These are phyloP conservation scores for Pangasius larnaudii DNA, from an alignment of 2,797 vertebrate species.

Conservation along the genomic window DNA sequence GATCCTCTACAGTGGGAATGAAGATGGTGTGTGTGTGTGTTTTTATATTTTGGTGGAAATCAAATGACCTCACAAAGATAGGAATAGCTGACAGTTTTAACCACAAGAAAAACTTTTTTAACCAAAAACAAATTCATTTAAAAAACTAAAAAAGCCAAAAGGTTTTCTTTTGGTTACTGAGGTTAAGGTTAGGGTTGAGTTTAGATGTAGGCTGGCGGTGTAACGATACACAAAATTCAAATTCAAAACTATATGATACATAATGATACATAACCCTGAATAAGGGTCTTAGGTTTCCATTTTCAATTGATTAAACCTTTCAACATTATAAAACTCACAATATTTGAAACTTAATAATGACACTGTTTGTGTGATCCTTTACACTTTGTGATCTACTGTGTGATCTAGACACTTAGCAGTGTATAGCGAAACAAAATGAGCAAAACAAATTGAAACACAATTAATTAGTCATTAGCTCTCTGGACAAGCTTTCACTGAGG, in stretches of 20 bases:
- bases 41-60: background rate
- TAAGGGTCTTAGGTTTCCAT: background rate
- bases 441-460: background rate
- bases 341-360: background rate
- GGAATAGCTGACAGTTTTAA: background rate
- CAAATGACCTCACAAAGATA: background rate
- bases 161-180: background rate
- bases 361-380: background rate
- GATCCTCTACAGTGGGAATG: background rate
- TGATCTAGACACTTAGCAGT: background rate
- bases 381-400: too few relatives aligned
- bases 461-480: background rate
- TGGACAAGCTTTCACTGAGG: background rate
- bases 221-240: background rate
- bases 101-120: background rate
- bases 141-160: background rate
- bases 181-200: too few relatives aligned
- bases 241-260: background rate
- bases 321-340: background rate
- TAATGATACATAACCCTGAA: background rate
- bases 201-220: background rate
- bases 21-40: background rate
- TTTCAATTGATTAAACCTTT: background rate
- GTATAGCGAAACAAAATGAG: background rate
- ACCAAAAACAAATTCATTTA: background rate